phyloP scores from a whole-genome alignment of 2,113 vertebrate species.

The Hylia prasina region DNA sequence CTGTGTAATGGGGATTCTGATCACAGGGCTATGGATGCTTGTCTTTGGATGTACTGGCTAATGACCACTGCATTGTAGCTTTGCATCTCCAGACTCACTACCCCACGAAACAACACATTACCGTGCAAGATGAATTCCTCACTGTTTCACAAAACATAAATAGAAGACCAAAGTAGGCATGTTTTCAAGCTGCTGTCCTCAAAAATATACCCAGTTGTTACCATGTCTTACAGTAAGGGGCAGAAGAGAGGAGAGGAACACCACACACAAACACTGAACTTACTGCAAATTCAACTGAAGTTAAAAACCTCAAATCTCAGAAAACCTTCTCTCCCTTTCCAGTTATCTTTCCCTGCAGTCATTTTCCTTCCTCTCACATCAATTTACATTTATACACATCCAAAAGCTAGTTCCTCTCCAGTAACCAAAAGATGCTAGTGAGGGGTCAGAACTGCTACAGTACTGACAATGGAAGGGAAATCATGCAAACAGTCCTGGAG shows the following conservation, averaged over 20 bases:
- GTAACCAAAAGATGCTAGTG: neutral
- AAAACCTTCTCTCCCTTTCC: neutral
- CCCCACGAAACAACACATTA: neutral
- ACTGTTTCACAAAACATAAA: neutral
- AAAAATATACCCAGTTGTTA: neutral
- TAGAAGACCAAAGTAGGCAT: neutral
- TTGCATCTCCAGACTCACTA: neutral
- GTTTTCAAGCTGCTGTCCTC: neutral
- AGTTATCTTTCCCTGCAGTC: neutral
- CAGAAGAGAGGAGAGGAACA: neutral
- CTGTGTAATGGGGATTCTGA: neutral
- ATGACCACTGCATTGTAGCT: neutral
- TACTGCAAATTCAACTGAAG: neutral
- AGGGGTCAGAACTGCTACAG: neutral
- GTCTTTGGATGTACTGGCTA: neutral
- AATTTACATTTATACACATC: neutral
- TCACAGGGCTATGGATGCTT: neutral
- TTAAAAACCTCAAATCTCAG: neutral
- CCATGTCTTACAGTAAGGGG: neutral
- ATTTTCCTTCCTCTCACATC: neutral
- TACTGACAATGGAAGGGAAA: neutral
- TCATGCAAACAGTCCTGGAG: neutral
- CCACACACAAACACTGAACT: fast-evolving
- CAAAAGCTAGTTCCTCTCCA: neutral
- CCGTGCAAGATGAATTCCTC: neutral